Conservation (phyloP, 2,113 vertebrate genomes). For the Scomber colias region DNA sequence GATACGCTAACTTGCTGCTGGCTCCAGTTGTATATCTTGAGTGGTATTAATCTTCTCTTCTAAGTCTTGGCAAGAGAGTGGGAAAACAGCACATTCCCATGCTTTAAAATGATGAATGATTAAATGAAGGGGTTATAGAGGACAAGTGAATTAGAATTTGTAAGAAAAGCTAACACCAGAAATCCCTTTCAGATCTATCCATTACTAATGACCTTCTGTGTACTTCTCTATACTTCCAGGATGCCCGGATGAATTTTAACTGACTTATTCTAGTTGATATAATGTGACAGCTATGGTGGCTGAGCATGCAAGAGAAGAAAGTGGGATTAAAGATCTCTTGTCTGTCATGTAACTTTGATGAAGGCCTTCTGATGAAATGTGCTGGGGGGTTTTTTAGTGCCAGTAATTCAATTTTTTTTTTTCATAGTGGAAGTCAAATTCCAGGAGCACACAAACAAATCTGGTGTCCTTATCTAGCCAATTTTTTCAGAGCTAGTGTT, state of each 20-base stretch:
- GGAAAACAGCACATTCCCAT: too few relatives aligned
- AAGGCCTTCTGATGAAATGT: constrained; percentile 6
- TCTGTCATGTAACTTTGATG: constrained; percentile 38
- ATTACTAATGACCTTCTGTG: neutral
- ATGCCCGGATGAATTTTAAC: constrained; percentile 14
- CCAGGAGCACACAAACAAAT: too few relatives aligned
- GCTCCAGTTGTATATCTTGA: too few relatives aligned
- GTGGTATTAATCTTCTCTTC: too few relatives aligned
- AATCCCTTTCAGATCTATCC: neutral
- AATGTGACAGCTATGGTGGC: constrained; percentile 19
- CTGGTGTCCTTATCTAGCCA: too few relatives aligned
- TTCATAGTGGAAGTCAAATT: neutral
- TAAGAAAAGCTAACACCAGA: too few relatives aligned
- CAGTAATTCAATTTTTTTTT: neutral
- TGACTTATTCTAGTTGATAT: constrained; percentile 23
- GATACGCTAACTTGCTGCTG: too few relatives aligned
- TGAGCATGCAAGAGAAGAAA: constrained; percentile 5
- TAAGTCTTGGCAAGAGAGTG: too few relatives aligned
- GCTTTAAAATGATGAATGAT: too few relatives aligned
- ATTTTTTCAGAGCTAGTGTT: too few relatives aligned
- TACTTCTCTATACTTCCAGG: constrained; percentile 11
- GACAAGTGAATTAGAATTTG: too few relatives aligned
- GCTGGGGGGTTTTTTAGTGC: neutral
- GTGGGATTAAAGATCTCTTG: constrained; percentile 18
- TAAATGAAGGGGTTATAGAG: too few relatives aligned